Conservation (phyloP, 2,888 invertebrate species). For the Machimus atricapillus region DNA sequence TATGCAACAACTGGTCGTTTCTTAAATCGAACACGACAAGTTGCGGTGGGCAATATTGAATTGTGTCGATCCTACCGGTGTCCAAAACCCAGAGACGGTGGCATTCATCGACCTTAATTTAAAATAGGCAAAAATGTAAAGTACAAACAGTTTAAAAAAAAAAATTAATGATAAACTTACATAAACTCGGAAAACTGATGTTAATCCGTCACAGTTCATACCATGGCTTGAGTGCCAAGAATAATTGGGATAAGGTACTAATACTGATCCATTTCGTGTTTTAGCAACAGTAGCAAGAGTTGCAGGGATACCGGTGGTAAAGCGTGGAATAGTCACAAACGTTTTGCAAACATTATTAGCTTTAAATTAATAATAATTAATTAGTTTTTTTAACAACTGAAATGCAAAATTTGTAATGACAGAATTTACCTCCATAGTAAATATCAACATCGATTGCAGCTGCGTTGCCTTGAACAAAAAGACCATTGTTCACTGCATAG, state of each 20-base stretch:
- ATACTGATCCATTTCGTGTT: slow-evolving; percentile 63
- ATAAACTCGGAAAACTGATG: slow-evolving; percentile 77
- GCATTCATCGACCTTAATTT: slow-evolving; percentile 68
- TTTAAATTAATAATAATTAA: not conserved
- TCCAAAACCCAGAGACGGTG: slow-evolving; percentile 73
- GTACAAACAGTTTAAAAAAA: not conserved
- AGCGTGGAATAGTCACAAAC: slow-evolving; percentile 77
- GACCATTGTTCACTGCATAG: slow-evolving; percentile 62
- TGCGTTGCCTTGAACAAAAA: slow-evolving; percentile 68
- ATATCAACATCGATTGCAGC: slow-evolving; percentile 74
- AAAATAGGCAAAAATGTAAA: not conserved
- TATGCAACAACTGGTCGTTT: slow-evolving; percentile 66
- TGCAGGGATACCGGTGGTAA: slow-evolving; percentile 74
- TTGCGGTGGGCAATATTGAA: slow-evolving; percentile 73
- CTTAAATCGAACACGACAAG: slow-evolving; percentile 74
- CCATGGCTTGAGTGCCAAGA: slow-evolving; percentile 68
- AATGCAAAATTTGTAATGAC: not conserved
- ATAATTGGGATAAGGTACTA: slow-evolving; percentile 73
- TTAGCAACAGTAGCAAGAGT: slow-evolving; percentile 71
- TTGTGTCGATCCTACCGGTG: slow-evolving; percentile 67
- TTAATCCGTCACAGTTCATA: slow-evolving; percentile 70
- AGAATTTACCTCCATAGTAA: slow-evolving; percentile 62
- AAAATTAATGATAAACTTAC: slow-evolving; percentile 64
- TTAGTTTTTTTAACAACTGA: slow-evolving; percentile 43
- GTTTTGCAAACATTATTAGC: slow-evolving; percentile 62